Evolutionary conservation across 2,113 vertebrate species (phyloP), one percentile per base, ranked within the genome.

Genomic region (Sclerurus mexicanus): DNA sequence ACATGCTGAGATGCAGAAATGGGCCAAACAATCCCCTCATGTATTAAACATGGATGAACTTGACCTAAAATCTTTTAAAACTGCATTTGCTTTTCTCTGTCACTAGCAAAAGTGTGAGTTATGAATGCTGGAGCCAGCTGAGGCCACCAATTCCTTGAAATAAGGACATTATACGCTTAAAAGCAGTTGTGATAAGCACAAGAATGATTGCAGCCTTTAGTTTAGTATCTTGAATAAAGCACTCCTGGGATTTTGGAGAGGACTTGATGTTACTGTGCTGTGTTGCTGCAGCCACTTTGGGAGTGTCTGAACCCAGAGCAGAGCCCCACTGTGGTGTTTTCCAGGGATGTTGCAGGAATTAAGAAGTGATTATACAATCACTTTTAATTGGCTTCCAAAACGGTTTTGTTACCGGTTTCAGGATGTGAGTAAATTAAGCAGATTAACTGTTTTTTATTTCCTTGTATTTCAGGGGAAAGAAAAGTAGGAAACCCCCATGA

Each of bases 31-130:
- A 49, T 84, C 80, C 85, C 82, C 79, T 76, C 37, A 3, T 84
- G 49, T 53, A 75, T 92, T 90, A 78, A 84, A 77, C 20, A 28
- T 37, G 60, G 68, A 78, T 88, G 56, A 88, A 78, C 28, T 81
- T 89, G 86, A 86, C 88, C 72, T 76, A 84, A 78, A 94, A 84
- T 76, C 52, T 87, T 87, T 87, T 52, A 14, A 78, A 91, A 91
- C 60, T 50, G 35, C 83, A 52, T 81, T 78, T 84, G 42, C 42
- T 88, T 69, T 20, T 59, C 59, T 47, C 46, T 87, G 53, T 87
- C 28, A 6, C 69, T 40, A 49, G 53, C 8, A 47, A 35, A 90
- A 91, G 17, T 2, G 4, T 64, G 67, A 90, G 44, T 74, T 95
- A 44, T 1, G 14, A 72, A 49, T 60, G 28, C 56, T 88, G 81